phyloP scores from a whole-genome alignment of 2,888 invertebrate species.

The Ernsta delagoae region DNA sequence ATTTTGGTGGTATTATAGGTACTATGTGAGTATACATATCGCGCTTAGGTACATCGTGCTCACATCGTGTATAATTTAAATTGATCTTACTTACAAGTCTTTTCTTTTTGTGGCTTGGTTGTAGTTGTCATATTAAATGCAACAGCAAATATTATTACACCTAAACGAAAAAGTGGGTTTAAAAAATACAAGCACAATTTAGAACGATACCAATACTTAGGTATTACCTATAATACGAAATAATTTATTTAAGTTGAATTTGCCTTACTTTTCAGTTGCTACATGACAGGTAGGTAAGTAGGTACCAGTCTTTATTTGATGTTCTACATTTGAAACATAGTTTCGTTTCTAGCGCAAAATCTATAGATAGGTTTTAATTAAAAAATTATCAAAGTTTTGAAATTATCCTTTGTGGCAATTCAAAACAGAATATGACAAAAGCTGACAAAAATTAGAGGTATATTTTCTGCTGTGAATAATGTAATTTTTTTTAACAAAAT shows the following conservation, averaged over 20 bases:
- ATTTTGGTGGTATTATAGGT: too few species aligned
- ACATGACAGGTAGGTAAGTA: constrained; percentile 24
- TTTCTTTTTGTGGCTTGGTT: too few species aligned
- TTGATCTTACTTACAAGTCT: too few species aligned
- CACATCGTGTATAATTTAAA: too few species aligned
- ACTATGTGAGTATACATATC: too few species aligned
- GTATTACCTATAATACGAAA: too few species aligned
- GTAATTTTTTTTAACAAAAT: constrained; percentile 30
- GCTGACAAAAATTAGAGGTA: constrained; percentile 23
- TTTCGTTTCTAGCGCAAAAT: neutral
- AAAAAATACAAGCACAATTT: too few species aligned
- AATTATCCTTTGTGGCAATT: constrained; percentile 6
- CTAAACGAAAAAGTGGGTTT: too few species aligned
- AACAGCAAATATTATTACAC: too few species aligned
- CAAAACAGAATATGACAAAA: constrained; percentile 1
- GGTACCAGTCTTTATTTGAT: neutral
- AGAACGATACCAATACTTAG: too few species aligned
- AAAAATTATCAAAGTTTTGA: constrained; percentile 9
- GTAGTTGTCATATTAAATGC: too few species aligned
- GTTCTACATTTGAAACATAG: constrained; percentile 42
- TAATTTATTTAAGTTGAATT: neutral
- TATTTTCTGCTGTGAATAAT: neutral
- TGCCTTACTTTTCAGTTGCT: constrained; percentile 21
- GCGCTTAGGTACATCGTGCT: too few species aligned
- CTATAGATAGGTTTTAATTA: constrained; percentile 46